Percentiles rank a stretch among this genome's conserved stretches.
Conservation (phyloP, 2,113 vertebrate species). For the Siphamia tubifer region DNA sequence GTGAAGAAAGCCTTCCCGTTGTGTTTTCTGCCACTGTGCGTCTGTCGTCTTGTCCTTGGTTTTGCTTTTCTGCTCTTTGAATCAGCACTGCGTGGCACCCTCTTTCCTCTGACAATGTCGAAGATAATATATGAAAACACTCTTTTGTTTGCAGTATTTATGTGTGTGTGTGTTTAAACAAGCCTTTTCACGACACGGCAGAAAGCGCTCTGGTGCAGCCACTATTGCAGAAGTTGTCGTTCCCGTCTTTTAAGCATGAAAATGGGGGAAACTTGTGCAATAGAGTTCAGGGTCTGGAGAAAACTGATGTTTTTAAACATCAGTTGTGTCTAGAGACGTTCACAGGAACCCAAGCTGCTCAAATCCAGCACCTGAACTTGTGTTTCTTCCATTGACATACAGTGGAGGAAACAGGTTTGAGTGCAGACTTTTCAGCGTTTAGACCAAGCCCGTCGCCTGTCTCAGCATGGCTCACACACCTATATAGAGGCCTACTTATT, state of each 20-base stretch:
- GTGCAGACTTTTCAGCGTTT: neutral
- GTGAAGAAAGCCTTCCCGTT: neutral
- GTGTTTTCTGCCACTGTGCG: conserved; percentile 8
- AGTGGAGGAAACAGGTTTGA: neutral
- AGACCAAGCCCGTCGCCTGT: conserved; percentile 20
- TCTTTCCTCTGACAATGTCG: conserved; percentile 42
- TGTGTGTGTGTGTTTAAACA: conserved; percentile 47
- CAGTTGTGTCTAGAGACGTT: neutral
- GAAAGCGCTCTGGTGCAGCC: neutral
- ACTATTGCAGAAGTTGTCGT: conserved; percentile 51
- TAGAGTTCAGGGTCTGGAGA: neutral
- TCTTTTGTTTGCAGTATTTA: conserved; percentile 49
- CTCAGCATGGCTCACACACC: conserved; percentile 59
- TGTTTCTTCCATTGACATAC: neutral
- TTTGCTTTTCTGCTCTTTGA: conserved; percentile 39
- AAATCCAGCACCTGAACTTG: neutral
- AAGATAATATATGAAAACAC: conserved; percentile 20
- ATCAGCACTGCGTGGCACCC: conserved; percentile 42
- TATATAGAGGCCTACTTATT: conserved; percentile 68
- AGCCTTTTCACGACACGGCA: conserved; percentile 1
- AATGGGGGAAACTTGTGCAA: conserved; percentile 35
- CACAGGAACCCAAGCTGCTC: conserved; percentile 15
- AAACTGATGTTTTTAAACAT: neutral
- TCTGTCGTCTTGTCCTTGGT: neutral
- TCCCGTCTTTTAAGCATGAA: conserved; percentile 41